Evolutionary conservation across 2,888 invertebrate species (phyloP).

Genomic region (Lithodes maja): DNA sequence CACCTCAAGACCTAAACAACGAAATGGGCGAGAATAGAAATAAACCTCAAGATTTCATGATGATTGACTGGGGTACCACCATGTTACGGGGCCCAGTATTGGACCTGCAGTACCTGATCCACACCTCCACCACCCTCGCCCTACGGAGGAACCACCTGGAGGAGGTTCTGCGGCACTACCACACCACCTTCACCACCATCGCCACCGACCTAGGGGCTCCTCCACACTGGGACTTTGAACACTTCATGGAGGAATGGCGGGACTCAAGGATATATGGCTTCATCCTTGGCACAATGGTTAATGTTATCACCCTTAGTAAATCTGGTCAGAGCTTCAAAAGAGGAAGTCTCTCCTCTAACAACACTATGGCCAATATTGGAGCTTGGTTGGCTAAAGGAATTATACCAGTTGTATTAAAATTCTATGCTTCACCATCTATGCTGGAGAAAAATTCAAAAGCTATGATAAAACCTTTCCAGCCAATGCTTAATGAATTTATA

Average conservation of each 20-base stretch:
- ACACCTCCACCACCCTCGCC: not conserved
- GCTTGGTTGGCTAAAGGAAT: not conserved
- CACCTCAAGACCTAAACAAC: too few relatives aligned
- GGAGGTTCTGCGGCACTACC: not conserved
- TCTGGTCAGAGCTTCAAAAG: not conserved
- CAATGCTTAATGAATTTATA: not conserved
- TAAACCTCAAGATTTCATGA: not conserved
- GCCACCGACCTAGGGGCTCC: not conserved
- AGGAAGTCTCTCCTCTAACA: not conserved
- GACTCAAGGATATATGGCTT: not conserved
- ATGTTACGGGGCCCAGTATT: not conserved
- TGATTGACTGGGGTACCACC: slow-evolving; percentile 5
- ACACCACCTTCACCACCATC: not conserved
- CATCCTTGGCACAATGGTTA: not conserved
- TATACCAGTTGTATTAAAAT: not conserved
- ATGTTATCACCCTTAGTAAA: not conserved
- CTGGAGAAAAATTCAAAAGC: too few relatives aligned
- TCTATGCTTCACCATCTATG: not conserved
- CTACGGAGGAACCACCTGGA: not conserved
- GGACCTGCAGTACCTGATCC: slow-evolving; percentile 3
- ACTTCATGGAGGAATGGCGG: not conserved
- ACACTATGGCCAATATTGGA: not conserved
- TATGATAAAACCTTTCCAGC: not conserved
- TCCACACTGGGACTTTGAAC: not conserved
- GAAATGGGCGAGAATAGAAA: too few relatives aligned